Base-by-base conservation (phyloP, 2,888 invertebrate species). In the Ormia ochracea region DNA sequence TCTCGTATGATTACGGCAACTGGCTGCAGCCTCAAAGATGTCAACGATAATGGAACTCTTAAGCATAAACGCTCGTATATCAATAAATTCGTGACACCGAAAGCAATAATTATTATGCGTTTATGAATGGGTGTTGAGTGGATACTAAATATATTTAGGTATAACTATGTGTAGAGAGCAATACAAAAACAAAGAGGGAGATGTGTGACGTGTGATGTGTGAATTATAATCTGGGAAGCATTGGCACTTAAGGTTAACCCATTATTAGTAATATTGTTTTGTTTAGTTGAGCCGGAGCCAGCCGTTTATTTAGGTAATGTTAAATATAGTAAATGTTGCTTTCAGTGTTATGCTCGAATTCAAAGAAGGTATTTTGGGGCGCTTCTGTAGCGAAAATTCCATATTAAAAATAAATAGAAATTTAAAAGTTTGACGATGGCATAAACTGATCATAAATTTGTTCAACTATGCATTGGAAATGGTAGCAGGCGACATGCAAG, bases 231-330 rank as follows among this genome's bases (percentile, higher is more conserved):
- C 23, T 36, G 21, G 21, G 12, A 12, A 2, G 23, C 45, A 36
- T 56, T 17, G 58, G 58, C 68, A 76, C 61, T 76, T 68, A 73
- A 61, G 80, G 80, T 80, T 80, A 80, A 80, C 80, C 80, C 80
- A 80, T 76, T 80, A 80, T 80, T 72, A 66, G 23, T 41, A 28
- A 19, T 17, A 59, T n/a, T 17, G 43, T 50, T 26, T 68, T 80
- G 56, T 28, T 38, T 72, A 48, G 26, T 77, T 77, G 4, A 21
- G 41, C 45, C 41, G 7, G 50, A 61, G 21, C 9, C 28, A 28
- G 3, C 4, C 6, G 28, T 28, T 3, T 28, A 43, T 10, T 1
- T n/a, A 9, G 33, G 61, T 63, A 61, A 58, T 70, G 70, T 59
- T 79, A 74, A 61, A 70, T 79, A 65, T 70, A 70, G 59, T 36